Evolutionary conservation across 1,140 invertebrate genomes (phyloP).

Genomic region (Lepidurus couesii): DNA sequence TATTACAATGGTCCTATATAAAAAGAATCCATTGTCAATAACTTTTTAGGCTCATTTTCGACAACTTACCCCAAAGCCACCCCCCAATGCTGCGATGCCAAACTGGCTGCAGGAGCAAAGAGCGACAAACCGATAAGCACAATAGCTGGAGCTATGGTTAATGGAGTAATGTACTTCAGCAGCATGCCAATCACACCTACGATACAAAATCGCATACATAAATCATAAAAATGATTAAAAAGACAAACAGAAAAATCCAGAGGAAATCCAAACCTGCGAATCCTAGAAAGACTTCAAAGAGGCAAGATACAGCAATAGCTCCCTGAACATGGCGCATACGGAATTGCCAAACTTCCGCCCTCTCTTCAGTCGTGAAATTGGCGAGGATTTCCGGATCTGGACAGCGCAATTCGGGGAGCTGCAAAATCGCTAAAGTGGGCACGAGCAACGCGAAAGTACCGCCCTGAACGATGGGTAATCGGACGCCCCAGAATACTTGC

Average conservation of each 20-base stretch:
- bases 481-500: conserved; percentile 73
- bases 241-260: neutral
- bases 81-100: conserved; percentile 45
- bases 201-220: neutral
- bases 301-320: conserved; percentile 72
- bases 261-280: conserved; percentile 47
- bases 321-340: conserved; percentile 78
- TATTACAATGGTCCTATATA: conserved; percentile 67
- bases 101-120: conserved; percentile 42
- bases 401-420: conserved; percentile 70
- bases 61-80: conserved; percentile 44
- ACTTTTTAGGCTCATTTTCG: conserved; percentile 36
- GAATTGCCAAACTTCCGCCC: conserved; percentile 64
- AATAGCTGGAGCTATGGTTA: conserved; percentile 48
- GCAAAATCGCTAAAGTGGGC: conserved; percentile 74
- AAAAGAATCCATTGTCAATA: conserved; percentile 39
- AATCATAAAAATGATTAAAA: neutral
- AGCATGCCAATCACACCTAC: conserved; percentile 41
- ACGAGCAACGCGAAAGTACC: conserved; percentile 79
- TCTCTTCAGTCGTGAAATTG: conserved; percentile 54
- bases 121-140: conserved; percentile 47
- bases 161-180: conserved; percentile 46
- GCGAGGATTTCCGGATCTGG: conserved; percentile 52
- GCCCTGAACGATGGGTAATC: conserved; percentile 66
- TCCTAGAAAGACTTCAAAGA: conserved; percentile 70